Conservation (phyloP, 2,113 vertebrate species). For the Pampusana beccarii region DNA sequence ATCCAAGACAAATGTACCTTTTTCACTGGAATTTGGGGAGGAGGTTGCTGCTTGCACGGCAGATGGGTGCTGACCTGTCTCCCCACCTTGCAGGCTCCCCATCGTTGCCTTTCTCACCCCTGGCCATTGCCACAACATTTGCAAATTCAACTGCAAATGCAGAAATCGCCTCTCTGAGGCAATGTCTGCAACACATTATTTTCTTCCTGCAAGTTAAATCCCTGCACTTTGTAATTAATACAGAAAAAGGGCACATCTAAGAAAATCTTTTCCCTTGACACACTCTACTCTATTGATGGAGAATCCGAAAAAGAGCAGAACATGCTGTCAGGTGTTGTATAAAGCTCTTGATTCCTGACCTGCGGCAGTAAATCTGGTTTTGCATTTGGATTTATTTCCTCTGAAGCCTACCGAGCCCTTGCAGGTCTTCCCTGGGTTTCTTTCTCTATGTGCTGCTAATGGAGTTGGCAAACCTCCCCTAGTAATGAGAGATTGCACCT, state of each 20-base stretch:
- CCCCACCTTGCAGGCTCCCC: neutral
- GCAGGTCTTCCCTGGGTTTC: constrained; percentile 9
- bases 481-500: constrained; percentile 25
- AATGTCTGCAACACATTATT: neutral
- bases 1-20: neutral
- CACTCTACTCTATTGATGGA: neutral
- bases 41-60: neutral
- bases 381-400: constrained; percentile 5
- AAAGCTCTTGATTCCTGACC: constrained; percentile 48
- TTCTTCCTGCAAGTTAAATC: neutral
- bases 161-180: neutral
- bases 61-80: neutral
- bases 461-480: constrained; percentile 25
- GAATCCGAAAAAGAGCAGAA: neutral
- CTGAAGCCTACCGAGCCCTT: neutral
- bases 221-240: neutral
- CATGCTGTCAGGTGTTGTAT: neutral
- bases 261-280: neutral
- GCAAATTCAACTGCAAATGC: neutral
- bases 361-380: constrained; percentile 28
- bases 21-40: neutral
- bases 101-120: neutral
- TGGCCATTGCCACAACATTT: neutral
- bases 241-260: neutral
- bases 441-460: neutral